Conservation (phyloP, 2,797 vertebrate species). For the Falco naumanni region DNA sequence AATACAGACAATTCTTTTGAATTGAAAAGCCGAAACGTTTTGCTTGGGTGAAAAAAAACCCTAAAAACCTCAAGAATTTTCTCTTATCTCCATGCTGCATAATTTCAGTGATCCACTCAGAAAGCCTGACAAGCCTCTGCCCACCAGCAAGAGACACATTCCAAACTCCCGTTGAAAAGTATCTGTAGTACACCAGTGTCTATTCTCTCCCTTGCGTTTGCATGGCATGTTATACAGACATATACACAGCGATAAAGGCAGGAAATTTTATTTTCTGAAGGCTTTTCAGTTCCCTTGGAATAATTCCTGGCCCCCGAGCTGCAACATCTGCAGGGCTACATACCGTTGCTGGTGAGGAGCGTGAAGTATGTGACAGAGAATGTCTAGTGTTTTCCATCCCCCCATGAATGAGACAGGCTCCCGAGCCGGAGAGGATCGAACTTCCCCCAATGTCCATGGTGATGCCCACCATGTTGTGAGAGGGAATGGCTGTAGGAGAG, state of each 20-base stretch:
- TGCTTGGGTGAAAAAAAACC: accelerated
- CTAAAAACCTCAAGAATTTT: neutral
- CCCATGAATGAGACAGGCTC: conserved; percentile 95
- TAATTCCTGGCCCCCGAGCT: conserved; percentile 23
- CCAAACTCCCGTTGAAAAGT: neutral
- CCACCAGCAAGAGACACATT: neutral
- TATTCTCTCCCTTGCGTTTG: neutral
- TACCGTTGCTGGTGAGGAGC: conserved; percentile 98
- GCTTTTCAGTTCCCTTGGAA: conserved; percentile 46
- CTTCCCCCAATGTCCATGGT: conserved; percentile 93
- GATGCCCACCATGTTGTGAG: conserved; percentile 97
- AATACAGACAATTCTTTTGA: neutral
- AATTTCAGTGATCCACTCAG: neutral
- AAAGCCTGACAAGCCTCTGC: neutral
- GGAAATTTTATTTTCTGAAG: conserved; percentile 30
- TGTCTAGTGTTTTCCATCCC: conserved; percentile 91
- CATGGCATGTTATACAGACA: neutral
- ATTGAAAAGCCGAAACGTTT: neutral
- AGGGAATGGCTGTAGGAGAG: conserved; percentile 86
- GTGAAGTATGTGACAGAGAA: conserved; percentile 91
- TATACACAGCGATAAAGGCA: neutral
- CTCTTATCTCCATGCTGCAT: neutral
- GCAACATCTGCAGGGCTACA: conserved; percentile 45
- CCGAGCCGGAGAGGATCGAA: conserved; percentile 91
- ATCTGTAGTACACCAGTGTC: neutral